Evolutionary conservation across 2,113 vertebrate species (phyloP).

Genomic region (Oncorhynchus keta): DNA sequence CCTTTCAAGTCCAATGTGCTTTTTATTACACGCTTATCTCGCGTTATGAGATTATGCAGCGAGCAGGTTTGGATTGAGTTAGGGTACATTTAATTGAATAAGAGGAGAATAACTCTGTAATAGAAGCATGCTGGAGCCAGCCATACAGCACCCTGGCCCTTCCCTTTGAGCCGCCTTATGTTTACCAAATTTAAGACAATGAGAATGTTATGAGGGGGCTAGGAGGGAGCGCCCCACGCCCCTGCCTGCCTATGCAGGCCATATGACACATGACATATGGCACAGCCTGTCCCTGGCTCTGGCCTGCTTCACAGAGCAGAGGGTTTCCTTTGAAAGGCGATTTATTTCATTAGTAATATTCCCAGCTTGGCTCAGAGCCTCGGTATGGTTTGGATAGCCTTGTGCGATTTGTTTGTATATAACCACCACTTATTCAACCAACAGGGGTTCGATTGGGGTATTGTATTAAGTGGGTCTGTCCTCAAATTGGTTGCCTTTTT

Average conservation of each 20-base stretch:
- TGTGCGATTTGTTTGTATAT: background rate
- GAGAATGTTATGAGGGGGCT: slow-evolving; percentile 54
- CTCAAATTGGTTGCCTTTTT: background rate
- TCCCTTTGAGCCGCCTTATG: slow-evolving; percentile 55
- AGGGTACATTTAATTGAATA: slow-evolving; percentile 70
- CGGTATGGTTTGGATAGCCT: background rate
- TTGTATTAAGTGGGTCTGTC: background rate
- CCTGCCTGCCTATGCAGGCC: slow-evolving; percentile 1
- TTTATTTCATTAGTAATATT: slow-evolving; percentile 14
- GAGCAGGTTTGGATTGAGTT: slow-evolving; percentile 62
- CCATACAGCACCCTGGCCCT: slow-evolving; percentile 30
- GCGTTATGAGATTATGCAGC: slow-evolving; percentile 67
- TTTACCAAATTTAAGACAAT: slow-evolving; percentile 64
- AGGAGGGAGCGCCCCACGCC: slow-evolving; percentile 3
- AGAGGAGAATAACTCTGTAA: slow-evolving; percentile 63
- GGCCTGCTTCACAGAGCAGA: background rate
- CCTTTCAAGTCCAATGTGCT: slow-evolving; percentile 72
- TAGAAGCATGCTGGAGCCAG: slow-evolving; percentile 69
- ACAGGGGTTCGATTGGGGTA: background rate
- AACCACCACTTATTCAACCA: background rate
- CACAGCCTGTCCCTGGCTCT: no score
- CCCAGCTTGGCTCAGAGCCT: no score
- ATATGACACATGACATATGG: background rate
- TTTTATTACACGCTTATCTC: slow-evolving; percentile 70
- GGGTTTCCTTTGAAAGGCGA: slow-evolving; percentile 3